Evolutionary conservation across 37 sponge, comb jelly and placozoan species (phyloP).

Genomic region (Oopsacas minuta): DNA sequence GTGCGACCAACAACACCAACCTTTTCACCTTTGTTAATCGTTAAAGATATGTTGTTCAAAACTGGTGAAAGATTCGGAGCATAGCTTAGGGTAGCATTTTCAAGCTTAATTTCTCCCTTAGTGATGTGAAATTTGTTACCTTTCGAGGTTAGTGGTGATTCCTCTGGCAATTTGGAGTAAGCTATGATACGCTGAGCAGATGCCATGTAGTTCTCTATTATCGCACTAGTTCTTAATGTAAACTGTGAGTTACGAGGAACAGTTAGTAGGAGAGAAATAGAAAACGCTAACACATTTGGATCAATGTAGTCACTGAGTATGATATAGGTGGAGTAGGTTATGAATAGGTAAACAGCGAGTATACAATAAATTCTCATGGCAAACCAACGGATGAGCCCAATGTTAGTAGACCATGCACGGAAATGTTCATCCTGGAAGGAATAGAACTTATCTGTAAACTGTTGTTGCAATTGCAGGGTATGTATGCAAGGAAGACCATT

Average conservation of each 20-base stretch:
- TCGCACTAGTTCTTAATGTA: background rate
- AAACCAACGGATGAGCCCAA: background rate
- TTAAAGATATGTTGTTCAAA: background rate
- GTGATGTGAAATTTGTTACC: background rate
- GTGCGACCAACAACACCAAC: background rate
- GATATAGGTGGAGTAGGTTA: background rate
- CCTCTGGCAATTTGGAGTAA: background rate
- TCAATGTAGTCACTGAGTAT: background rate
- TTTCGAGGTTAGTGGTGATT: background rate
- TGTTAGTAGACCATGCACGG: background rate
- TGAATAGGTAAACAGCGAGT: background rate
- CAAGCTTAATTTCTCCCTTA: background rate
- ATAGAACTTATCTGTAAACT: background rate
- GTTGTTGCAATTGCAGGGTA: background rate
- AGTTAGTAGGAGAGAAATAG: background rate
- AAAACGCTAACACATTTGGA: background rate
- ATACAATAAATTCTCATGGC: background rate
- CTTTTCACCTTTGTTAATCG: background rate
- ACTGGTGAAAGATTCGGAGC: background rate
- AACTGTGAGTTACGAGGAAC: background rate
- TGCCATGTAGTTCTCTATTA: background rate
- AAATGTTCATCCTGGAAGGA: background rate
- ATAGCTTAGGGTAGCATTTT: background rate
- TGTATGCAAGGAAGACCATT: constrained; percentile 1
- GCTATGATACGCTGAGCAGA: background rate